Evolutionary conservation across 2,797 vertebrate genomes (phyloP).

Genomic region (Trichosurus vulpecula): DNA sequence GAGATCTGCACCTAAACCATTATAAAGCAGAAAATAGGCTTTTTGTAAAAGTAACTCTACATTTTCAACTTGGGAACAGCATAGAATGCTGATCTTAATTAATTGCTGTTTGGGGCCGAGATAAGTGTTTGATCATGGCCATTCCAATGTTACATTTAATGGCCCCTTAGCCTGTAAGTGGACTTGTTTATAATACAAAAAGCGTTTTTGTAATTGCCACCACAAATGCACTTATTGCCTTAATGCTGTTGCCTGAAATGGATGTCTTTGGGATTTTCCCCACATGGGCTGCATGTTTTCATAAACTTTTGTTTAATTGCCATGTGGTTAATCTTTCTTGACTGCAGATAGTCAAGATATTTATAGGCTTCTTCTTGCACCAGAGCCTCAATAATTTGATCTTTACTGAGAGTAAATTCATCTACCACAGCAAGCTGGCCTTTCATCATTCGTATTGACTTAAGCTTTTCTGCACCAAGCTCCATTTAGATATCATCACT

Average conservation of each 20-base stretch:
- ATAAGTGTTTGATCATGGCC: neutral
- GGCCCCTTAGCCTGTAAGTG: neutral
- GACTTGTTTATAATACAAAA: neutral
- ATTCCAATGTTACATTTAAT: neutral
- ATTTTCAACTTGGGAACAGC: neutral
- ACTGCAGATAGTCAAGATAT: neutral
- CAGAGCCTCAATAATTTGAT: neutral
- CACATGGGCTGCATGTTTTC: neutral
- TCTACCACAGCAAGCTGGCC: neutral
- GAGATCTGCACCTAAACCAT: neutral
- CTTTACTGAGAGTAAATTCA: neutral
- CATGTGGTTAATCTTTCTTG: constrained; percentile 7
- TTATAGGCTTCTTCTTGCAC: neutral
- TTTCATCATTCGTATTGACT: neutral
- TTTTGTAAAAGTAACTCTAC: neutral
- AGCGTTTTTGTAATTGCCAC: neutral
- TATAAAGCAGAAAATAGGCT: neutral
- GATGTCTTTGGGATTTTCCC: neutral
- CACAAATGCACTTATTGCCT: neutral
- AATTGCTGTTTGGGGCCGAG: neutral
- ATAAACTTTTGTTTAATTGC: constrained; percentile 11
- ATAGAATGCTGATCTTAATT: neutral
- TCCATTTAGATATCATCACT: neutral
- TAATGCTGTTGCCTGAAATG: neutral
- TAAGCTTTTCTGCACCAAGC: neutral